These are phyloP conservation scores for Hippopotamyrus pictus DNA, from an alignment of 2,797 vertebrate species.

Conservation along the genomic window DNA sequence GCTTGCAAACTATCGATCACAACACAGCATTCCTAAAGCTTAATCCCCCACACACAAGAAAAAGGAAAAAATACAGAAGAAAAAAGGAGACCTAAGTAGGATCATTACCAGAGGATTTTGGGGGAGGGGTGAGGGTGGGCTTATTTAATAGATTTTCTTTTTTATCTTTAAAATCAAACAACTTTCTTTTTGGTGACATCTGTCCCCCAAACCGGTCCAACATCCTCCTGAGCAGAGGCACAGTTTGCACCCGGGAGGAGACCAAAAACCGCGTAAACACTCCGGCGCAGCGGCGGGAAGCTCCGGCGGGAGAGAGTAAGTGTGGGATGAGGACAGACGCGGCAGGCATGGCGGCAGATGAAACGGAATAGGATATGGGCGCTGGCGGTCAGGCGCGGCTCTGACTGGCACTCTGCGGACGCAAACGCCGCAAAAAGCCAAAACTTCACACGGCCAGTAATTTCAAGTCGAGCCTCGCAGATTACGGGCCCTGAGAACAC, in stretches of 20 bases:
- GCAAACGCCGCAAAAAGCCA: neutral
- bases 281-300: neutral
- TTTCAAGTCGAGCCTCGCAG: neutral
- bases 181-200: conserved; percentile 22
- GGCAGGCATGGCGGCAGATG: neutral
- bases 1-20: conserved; percentile 6
- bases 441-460: neutral
- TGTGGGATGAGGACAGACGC: neutral
- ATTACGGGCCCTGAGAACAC: neutral
- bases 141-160: conserved; percentile 9
- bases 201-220: conserved; percentile 19
- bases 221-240: conserved; percentile 14
- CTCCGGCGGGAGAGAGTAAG: neutral
- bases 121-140: neutral
- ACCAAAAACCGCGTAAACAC: neutral
- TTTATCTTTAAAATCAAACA: conserved; percentile 25
- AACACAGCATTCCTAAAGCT: neutral
- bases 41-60: neutral
- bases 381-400: neutral
- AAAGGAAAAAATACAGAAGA: conserved; percentile 10
- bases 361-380: neutral
- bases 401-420: neutral
- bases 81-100: conserved; percentile 34
- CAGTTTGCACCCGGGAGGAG: conserved; percentile 8
- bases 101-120: conserved; percentile 29